These are phyloP conservation scores for Bembecia ichneumoniformis DNA, from an alignment of 2,888 invertebrate genomes.

Conservation along the genomic window DNA sequence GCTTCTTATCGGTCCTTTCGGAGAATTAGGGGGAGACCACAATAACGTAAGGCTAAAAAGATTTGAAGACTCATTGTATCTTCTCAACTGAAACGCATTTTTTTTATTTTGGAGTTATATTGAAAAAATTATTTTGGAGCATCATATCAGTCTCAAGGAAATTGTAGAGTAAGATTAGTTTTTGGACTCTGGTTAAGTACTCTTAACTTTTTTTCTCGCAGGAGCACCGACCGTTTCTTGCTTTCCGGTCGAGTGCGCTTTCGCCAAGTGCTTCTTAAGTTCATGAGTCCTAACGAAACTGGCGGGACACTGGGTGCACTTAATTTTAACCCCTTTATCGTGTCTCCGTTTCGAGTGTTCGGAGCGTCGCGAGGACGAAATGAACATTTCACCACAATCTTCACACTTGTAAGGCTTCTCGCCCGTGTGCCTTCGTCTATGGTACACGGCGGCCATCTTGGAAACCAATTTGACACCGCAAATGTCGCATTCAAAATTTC, in stretches of 20 bases:
- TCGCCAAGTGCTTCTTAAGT: conserved; percentile 41
- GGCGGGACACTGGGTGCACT: conserved; percentile 36
- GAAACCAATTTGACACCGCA: conserved; percentile 61
- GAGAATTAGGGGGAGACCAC: too few relatives aligned
- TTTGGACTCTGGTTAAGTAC: too few relatives aligned
- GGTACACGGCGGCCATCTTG: conserved; percentile 60
- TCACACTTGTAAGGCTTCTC: conserved; percentile 57
- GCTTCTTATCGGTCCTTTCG: too few relatives aligned
- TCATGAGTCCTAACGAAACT: conserved; percentile 45
- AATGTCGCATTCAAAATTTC: conserved; percentile 67
- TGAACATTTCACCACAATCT: conserved; percentile 53
- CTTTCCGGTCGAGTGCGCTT: conserved; percentile 21
- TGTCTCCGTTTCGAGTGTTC: conserved; percentile 57
- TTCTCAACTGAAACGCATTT: too few relatives aligned
- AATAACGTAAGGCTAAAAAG: too few relatives aligned
- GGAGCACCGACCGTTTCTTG: too few relatives aligned
- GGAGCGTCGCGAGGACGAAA: conserved; percentile 51
- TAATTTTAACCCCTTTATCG: conserved; percentile 36
- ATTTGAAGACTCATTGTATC: too few relatives aligned
- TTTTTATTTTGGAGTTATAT: too few relatives aligned
- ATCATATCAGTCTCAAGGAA: too few relatives aligned
- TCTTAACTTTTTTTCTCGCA: too few relatives aligned
- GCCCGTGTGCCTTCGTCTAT: conserved; percentile 58
- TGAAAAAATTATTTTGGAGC: too few relatives aligned
- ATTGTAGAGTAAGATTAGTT: too few relatives aligned